Evolutionary conservation across 2,113 vertebrate species (phyloP), one percentile per base, ranked within the genome.

Genomic region (Vulpes ferrilata): DNA sequence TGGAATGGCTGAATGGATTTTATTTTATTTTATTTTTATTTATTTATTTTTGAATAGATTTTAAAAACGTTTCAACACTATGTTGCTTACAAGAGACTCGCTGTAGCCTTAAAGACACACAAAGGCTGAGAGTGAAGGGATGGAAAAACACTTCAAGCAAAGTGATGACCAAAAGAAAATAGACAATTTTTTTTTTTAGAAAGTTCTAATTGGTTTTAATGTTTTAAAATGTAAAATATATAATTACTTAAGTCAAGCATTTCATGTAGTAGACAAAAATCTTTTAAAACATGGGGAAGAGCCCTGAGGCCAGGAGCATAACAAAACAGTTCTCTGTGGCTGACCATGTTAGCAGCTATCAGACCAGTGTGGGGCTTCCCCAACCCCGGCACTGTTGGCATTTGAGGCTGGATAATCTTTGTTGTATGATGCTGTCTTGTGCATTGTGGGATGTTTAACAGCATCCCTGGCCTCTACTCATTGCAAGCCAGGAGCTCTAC

Each of bases 381-480:
- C 43, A 2, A 1, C 30, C 65, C 16, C 0, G 0, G 80, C 53
- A 0, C 4, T 2, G 43, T 3, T 2, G 17, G 27, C n/a, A 1
- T 0, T 0, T 43, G 2, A 20, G 16, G 35, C 1, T 0, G 30
- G 62, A 3, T 1, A 8, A 12, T 2, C 23, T 89, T n/a, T 5
- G 53, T 19, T 7, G 4, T 8, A 13, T 74, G 74, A 35, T 27
- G 4, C 65, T 0, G 5, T 16, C n/a, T 25, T 1, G 35, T 1
- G 74, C 27, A 0, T 5, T 3, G 3, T 0, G 16, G n/a, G 35
- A 15, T 9, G 2, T 16, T 43, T 7, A 16, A 38, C 43, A 35
- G 20, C 67, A 1, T 15, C n/a, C 12, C 59, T 9, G 67, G 38
- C 69, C 55, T 67, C 76, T 35, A 0, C 67, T n/a, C 35, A 10